These are phyloP conservation scores for Pantherophis guttatus DNA, from an alignment of 2,113 vertebrate genomes.

Conservation along the genomic window DNA sequence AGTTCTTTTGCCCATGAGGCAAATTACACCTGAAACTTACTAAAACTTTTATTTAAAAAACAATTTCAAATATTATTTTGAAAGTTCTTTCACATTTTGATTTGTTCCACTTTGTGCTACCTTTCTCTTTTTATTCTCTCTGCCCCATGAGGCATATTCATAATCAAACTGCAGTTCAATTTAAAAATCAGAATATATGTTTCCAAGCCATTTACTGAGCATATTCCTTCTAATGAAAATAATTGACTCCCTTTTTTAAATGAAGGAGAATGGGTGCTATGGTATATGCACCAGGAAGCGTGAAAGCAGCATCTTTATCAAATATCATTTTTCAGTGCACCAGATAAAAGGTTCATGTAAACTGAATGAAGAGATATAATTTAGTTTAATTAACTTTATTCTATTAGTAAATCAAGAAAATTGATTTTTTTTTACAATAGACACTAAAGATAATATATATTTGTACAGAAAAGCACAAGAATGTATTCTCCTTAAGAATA, in stretches of 20 bases:
- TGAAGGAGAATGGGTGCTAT: not conserved
- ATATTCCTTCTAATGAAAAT: not conserved
- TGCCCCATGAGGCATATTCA: not conserved
- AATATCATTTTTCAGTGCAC: not conserved
- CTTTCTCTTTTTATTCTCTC: too few species aligned
- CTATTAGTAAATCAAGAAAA: slow-evolving; percentile 9
- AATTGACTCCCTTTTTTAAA: not conserved
- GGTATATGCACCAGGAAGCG: not conserved
- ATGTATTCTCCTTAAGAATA: not conserved
- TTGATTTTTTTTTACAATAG: slow-evolving; percentile 4
- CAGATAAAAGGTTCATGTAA: not conserved
- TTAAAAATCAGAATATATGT: not conserved
- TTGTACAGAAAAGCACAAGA: not conserved
- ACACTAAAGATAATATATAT: not conserved
- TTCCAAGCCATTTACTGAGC: not conserved
- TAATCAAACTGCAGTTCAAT: not conserved
- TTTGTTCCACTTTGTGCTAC: not conserved
- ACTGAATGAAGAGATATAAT: not conserved
- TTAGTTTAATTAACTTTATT: slow-evolving; percentile 3
- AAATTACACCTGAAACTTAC: not conserved
- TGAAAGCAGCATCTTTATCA: not conserved
- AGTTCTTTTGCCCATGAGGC: not conserved
- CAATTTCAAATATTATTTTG: not conserved
- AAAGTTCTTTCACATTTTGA: not conserved
- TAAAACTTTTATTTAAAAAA: not conserved